A percentile compares a stretch with the other conserved stretches of the same genome.
Evolutionary conservation across 2,797 vertebrate species (phyloP).

Genomic region (Gymnothorax reevesii): DNA sequence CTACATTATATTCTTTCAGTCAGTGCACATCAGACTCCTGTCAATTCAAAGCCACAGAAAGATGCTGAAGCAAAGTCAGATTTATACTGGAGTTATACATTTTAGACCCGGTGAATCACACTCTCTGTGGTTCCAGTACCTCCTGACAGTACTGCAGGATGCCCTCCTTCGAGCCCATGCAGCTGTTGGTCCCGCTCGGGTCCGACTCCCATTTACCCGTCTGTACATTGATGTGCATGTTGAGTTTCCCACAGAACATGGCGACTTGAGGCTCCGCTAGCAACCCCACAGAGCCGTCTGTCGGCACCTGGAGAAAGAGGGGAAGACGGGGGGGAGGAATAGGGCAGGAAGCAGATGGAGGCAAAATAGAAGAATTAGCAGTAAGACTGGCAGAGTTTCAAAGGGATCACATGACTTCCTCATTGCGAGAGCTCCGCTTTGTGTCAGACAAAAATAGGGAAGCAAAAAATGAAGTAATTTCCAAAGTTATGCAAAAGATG

Average conservation of each 20-base stretch:
- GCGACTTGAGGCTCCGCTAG: conserved; percentile 85
- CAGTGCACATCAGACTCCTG: neutral
- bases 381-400: neutral
- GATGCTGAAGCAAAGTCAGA: neutral
- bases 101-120: neutral
- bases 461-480: neutral
- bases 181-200: conserved; percentile 78
- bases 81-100: neutral
- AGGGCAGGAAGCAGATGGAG: neutral
- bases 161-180: conserved; percentile 83
- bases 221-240: conserved; percentile 89
- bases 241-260: conserved; percentile 87
- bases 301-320: conserved; percentile 69
- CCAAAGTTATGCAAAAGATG: neutral
- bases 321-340: neutral
- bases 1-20: neutral
- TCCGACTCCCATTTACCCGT: conserved; percentile 85
- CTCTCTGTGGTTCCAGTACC: conserved; percentile 54
- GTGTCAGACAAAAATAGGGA: neutral
- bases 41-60: neutral
- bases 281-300: conserved; percentile 77
- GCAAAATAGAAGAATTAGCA: neutral
- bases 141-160: conserved; percentile 89
- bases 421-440: neutral
- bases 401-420: neutral